Conservation (phyloP, 2,888 invertebrate genomes). For the Abrostola tripartita region DNA sequence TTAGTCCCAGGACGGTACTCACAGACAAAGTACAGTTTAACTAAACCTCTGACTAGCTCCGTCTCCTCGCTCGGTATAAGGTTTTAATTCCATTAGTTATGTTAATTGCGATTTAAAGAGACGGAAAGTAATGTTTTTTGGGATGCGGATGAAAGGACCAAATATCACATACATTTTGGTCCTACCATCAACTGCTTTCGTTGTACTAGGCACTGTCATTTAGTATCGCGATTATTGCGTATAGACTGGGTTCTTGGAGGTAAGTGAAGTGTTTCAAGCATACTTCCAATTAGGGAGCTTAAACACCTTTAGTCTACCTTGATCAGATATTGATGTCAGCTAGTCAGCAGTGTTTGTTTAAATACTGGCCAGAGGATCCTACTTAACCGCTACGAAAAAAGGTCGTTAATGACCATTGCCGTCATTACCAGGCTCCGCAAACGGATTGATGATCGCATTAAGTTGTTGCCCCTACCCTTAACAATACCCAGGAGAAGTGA, state of each 20-base stretch:
- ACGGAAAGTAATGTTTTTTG: conserved; percentile 3
- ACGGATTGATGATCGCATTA: conserved; percentile 3
- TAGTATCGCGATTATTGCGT: background rate
- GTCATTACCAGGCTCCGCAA: conserved; percentile 1
- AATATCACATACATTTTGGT: background rate
- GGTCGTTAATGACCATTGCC: conserved; percentile 3
- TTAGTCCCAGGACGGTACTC: conserved; percentile 27
- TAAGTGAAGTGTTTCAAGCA: background rate
- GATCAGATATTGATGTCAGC: background rate
- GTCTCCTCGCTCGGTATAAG: conserved; percentile 24
- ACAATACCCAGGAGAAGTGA: conserved; percentile 1
- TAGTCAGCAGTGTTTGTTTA: background rate
- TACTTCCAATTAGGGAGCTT: background rate
- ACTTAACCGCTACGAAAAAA: conserved; percentile 3
- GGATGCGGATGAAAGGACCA: background rate
- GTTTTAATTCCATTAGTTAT: conserved; percentile 28
- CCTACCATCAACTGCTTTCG: background rate
- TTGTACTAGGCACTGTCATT: background rate
- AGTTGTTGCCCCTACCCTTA: background rate
- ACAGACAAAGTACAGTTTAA: conserved; percentile 48
- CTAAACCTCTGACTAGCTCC: conserved; percentile 35
- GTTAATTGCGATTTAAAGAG: conserved; percentile 18
- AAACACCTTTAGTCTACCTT: background rate
- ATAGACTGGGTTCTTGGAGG: background rate
- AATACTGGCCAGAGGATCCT: background rate